Base-by-base conservation (phyloP, 1,140 invertebrate species). In the Colletes gigas region DNA sequence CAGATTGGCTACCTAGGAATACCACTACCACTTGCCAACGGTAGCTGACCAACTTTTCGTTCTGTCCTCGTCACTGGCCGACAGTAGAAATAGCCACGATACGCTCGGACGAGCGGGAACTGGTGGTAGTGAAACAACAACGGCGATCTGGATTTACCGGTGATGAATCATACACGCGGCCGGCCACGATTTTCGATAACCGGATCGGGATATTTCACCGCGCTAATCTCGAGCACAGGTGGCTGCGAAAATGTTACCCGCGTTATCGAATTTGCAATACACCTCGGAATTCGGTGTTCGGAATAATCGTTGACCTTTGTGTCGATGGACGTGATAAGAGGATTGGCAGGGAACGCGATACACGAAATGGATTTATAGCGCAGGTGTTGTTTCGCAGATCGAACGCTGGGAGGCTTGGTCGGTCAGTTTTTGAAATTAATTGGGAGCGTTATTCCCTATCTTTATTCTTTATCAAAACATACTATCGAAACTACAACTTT, bases 11-110 rank as follows among this genome's bases (percentile, higher is more conserved):
- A 66, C 85, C 81, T 87, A 88, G 87, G 89, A 89, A 89, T 88
- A 90, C 84, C 65, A 81, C 81, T 79, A 76, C 74, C 73, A 75
- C 74, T 85, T 77, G 78, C 72, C 66, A 74, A 78, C 81, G 65
- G 47, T 79, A 71, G 85, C 83, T 84, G 90, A 90, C 89, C 89
- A 90, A 90, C 88, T 88, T 88, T 88, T 82, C 83, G 73, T 77
- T 80, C 84, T 75, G 88, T 88, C 86, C 77, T 83, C 87, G 80
- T 90, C 84, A 84, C 76, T 81, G 83, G 81, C 59, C 78, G 72
- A 57, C 81, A 81, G 88, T 88, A 82, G 85, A 89, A 86, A 89
- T 87, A 90, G 85, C 79, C 83, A 66, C 69, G 88, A 88, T 86
- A 84, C 85, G 87, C 82, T 84, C 82, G 59, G 78, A 83, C 83